phyloP scores from a whole-genome alignment of 2,113 vertebrate species.

The Phyllostomus hastatus region DNA sequence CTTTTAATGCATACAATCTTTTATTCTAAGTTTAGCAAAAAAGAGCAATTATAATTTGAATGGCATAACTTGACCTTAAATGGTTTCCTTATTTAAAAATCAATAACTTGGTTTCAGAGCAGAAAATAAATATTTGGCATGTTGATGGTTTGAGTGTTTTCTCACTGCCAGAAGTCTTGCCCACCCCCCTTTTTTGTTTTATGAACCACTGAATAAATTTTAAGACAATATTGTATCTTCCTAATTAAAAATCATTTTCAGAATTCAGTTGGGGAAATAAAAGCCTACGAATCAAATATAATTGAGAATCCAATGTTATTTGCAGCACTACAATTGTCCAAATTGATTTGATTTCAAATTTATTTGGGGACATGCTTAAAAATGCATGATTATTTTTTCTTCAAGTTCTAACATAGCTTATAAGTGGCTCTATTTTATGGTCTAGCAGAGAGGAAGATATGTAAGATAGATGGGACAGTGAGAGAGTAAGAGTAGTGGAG shows the following conservation, averaged over 20 bases:
- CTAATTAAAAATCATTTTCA: conserved; percentile 61
- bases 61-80: neutral
- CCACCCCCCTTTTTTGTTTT: conserved; percentile 40
- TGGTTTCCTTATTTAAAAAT: conserved; percentile 55
- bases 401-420: conserved; percentile 3
- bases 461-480: neutral
- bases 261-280: conserved; percentile 56
- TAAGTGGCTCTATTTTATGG: neutral
- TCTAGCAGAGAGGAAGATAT: neutral
- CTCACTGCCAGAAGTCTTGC: neutral
- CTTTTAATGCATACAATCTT: conserved; percentile 28
- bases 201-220: conserved; percentile 53
- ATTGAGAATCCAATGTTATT: conserved; percentile 22
- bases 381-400: neutral
- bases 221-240: conserved; percentile 50
- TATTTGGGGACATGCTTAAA: conserved; percentile 14
- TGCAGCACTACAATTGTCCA: neutral
- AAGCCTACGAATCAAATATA: conserved; percentile 30
- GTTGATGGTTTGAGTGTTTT: conserved; percentile 37
- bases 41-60: conserved; percentile 38
- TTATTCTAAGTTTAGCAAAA: conserved; percentile 29
- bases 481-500: neutral
- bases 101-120: conserved; percentile 48
- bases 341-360: conserved; percentile 53
- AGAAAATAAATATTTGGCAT: conserved; percentile 63